phyloP scores from a whole-genome alignment of 2,113 vertebrate species.

The Anguilla japonica region DNA sequence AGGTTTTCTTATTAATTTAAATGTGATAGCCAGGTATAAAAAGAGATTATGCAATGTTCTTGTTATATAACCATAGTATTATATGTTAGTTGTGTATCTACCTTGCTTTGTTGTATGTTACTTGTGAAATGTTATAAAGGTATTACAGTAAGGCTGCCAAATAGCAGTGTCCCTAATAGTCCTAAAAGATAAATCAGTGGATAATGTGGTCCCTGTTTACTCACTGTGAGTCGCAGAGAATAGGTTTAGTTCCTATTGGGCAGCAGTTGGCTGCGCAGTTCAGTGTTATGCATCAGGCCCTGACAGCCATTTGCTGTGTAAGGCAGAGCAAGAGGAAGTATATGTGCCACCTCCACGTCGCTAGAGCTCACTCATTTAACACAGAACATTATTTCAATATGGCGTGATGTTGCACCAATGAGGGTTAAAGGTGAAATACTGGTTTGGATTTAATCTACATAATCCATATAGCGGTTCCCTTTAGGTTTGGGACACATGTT shows the following conservation, averaged over 20 bases:
- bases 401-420: too few species aligned
- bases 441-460: not conserved
- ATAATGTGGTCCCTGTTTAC: not conserved
- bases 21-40: conserved; percentile 4
- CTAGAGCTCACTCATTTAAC: not conserved
- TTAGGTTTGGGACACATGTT: too few species aligned
- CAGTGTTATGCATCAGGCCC: not conserved
- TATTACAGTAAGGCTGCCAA: not conserved
- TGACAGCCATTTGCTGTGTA: not conserved
- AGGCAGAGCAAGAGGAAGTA: not conserved
- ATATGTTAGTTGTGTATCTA: conserved; percentile 12
- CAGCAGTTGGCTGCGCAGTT: not conserved
- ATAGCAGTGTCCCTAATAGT: conserved; percentile 18
- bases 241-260: not conserved
- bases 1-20: not conserved
- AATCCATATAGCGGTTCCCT: not conserved
- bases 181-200: not conserved
- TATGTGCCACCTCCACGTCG: not conserved
- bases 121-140: conserved; percentile 10
- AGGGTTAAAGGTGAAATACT: too few species aligned
- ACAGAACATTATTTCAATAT: not conserved
- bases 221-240: not conserved
- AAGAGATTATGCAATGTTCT: conserved; percentile 12
- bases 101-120: conserved; percentile 4
- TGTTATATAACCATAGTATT: conserved; percentile 3